Evolutionary conservation across 2,888 invertebrate genomes (phyloP).

Genomic region (Unio delphinus): DNA sequence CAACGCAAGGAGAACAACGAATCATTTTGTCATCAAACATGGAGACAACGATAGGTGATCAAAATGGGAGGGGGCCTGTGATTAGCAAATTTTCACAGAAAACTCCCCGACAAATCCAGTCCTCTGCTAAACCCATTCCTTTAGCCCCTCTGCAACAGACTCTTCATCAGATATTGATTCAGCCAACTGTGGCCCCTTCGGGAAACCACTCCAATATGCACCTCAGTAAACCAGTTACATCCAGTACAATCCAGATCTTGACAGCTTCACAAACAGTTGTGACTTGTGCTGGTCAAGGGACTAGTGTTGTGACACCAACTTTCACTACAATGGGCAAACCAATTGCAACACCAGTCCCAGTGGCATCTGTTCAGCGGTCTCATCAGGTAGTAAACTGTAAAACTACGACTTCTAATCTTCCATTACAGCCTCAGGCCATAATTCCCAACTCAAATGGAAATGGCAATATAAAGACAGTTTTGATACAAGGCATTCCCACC

Average conservation of each 20-base stretch:
- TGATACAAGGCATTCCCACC: constrained; percentile 51
- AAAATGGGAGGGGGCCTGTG: constrained; percentile 57
- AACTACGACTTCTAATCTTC: constrained; percentile 20
- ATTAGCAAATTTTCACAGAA: constrained; percentile 61
- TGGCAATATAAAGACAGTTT: constrained; percentile 43
- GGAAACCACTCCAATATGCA: constrained; percentile 9
- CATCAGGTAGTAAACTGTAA: constrained; percentile 19
- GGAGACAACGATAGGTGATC: constrained; percentile 57
- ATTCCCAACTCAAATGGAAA: constrained; percentile 38
- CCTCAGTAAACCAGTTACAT: constrained; percentile 27
- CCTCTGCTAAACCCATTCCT: constrained; percentile 11
- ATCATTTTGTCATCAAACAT: constrained; percentile 65
- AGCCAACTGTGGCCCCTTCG: constrained; percentile 30
- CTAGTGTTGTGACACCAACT: constrained; percentile 45
- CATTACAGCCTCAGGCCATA: constrained; percentile 33
- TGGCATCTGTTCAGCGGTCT: constrained; percentile 52
- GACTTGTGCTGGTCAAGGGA: constrained; percentile 26
- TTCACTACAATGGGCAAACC: constrained; percentile 61
- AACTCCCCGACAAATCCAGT: constrained; percentile 7
- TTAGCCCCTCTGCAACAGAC: constrained; percentile 20
- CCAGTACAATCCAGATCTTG: constrained; percentile 41
- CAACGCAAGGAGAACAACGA: constrained; percentile 60
- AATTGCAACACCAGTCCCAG: constrained; percentile 62
- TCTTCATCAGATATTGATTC: constrained; percentile 28
- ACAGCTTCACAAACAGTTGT: constrained; percentile 36